Conservation (phyloP, 2,888 invertebrate species). For the Trichopria drosophilae region DNA sequence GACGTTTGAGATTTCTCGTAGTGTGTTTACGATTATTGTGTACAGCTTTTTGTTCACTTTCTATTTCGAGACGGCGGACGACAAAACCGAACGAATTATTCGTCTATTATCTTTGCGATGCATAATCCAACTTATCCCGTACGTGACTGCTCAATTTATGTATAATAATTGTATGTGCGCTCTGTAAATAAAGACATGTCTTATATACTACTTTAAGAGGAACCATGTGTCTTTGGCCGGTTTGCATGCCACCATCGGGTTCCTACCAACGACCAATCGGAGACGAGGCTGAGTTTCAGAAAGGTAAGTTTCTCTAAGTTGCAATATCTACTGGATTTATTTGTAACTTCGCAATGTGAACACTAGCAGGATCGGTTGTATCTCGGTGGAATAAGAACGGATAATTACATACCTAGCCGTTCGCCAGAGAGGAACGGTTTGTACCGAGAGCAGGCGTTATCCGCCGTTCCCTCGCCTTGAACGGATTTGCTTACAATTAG, state of each 20-base stretch:
- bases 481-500: background rate
- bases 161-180: constrained; percentile 36
- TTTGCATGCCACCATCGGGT: too few relatives aligned
- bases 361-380: too few relatives aligned
- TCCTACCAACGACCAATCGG: too few relatives aligned
- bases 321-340: constrained; percentile 27
- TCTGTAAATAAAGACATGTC: constrained; percentile 37
- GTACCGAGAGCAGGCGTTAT: constrained; percentile 34
- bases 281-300: too few relatives aligned
- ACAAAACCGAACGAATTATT: too few relatives aligned
- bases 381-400: constrained; percentile 26
- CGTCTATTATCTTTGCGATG: too few relatives aligned
- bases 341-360: constrained; percentile 8
- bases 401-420: constrained; percentile 38
- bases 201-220: constrained; percentile 32
- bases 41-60: too few relatives aligned
- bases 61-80: too few relatives aligned
- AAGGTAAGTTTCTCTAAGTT: constrained; percentile 46
- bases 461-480: constrained; percentile 34
- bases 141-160: constrained; percentile 34
- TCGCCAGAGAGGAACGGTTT: constrained; percentile 36
- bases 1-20: constrained; percentile 27
- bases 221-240: too few relatives aligned
- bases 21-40: too few relatives aligned
- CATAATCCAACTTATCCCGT: too few relatives aligned